Base-by-base conservation (phyloP, 2,888 invertebrate species). In the Chrysopilus asiliformis region DNA sequence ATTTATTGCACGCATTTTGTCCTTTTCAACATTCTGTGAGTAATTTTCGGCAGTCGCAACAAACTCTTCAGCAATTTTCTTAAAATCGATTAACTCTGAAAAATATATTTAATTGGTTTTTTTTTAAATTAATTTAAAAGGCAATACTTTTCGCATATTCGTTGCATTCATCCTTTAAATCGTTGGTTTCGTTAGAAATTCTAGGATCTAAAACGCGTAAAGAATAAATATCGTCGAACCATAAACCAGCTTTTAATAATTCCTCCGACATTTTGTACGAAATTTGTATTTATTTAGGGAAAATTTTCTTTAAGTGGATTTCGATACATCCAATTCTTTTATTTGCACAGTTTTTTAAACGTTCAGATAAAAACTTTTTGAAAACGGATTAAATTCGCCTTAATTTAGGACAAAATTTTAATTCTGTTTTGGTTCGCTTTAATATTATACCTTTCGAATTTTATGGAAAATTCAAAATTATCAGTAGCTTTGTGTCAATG, bases 1-100 rank as follows among this genome's bases (percentile, higher is more conserved):
- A 16, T 90, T 90, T 42, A 94, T 89, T 0, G 89, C 87, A 50
- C 79, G 78, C 70, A 93, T 79, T 65, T 91, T 93, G 57, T 89
- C 86, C 50, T 75, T 80, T 53, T 93, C 91, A 0, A 94, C 91
- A 57, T 85, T 81, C 46, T 76, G 74, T 0, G 84, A 78, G 35
- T 90, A 71, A 43, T 74, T 72, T 50, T 80, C 79, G 5, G 85
- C 68, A 43, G 84, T 71, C 32, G 72, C 70, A 43, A 90, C 71
- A 51, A 93, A 79, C 22, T 79, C 74, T 45, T 78, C 79, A 1
- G 84, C 79, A 37, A 85, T 75, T 55, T 79, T 81, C 49, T 84
- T 81, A 55, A 94, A 93, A 45, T 83, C 80, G 41, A 74, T 73
- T 16, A 83, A 75, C 63, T 81, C 84, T 83, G 24, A 6, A 41